Base-by-base conservation (phyloP, 2,113 vertebrate genomes). In the Peucedramus taeniatus region DNA sequence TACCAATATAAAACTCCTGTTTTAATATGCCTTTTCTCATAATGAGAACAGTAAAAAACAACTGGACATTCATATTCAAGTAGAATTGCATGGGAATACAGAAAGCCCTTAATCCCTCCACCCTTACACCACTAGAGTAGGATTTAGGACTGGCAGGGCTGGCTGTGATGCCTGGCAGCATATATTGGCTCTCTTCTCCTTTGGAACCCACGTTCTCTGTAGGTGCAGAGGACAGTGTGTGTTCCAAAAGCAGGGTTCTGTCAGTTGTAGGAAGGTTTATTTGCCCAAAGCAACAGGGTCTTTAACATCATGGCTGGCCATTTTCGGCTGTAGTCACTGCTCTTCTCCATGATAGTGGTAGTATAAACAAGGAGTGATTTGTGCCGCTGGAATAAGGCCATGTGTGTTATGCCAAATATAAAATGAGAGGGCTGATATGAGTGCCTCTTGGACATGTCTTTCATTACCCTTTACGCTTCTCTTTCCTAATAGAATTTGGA, bases 341-440 rank as follows among this genome's bases (percentile, higher is more conserved):
- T 90, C 74, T 94, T 89, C 69, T 64, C 84, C 0, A 0, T 87
- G 81, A 76, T 90, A 87, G 71, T 87, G 79, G 75, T 94, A 79
- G 93, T 90, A 78, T 95, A 92, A 97, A 96, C 95, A 95, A 87
- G 93, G 91, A 91, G 8, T 94, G 96, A 97, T 96, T 97, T 97
- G 95, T 97, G 87, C 72, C 0, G 4, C 84, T 95, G 93, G 93
- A 97, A 66, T 87, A 64, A 74, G 84, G 92, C 94, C 91, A 82
- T 33, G 53, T 89, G 64, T 89, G 74, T 92, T 96, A 94, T 81
- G 82, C 93, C 94, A 94, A 91, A 86, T 95, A 94, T 93, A 94
- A 97, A 97, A 93, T 49, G 91, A 95, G 91, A 97, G 84, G 93
- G 92, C 92, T 91, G 92, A 94, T 92, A 95, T 22, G 63, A 96